A percentile compares a stretch with the other conserved stretches of the same genome.
These are phyloP conservation scores for Cherax quadricarinatus DNA, from an alignment of 1,140 invertebrate species.

Conservation along the genomic window DNA sequence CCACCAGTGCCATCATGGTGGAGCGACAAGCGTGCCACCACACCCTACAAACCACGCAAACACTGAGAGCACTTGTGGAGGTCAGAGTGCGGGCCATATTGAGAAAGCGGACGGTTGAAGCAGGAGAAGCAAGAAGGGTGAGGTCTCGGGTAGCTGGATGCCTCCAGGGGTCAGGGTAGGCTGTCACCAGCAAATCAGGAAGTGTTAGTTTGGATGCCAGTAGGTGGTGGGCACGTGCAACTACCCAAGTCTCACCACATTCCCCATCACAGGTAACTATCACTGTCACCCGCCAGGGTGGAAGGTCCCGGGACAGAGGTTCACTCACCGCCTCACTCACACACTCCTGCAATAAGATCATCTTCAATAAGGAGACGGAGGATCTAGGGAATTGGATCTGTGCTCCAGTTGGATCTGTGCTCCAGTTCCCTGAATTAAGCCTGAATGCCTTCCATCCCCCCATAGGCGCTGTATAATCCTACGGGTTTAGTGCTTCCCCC, in stretches of 20 bases:
- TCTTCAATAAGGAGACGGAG: neutral
- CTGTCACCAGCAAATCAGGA: slow-evolving; percentile 42
- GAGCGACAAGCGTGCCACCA: neutral
- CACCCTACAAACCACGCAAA: no score
- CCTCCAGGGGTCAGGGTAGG: slow-evolving; percentile 62
- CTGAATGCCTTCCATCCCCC: no score
- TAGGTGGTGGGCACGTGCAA: slow-evolving; percentile 51
- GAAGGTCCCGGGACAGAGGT: slow-evolving; percentile 39
- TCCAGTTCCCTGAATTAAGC: no score
- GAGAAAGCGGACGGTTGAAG: slow-evolving; percentile 20
- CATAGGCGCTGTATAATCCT: no score
- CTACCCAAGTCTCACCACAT: slow-evolving; percentile 49
- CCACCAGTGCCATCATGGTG: neutral
- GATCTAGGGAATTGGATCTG: no score
- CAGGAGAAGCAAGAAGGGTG: slow-evolving; percentile 49
- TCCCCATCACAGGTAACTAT: slow-evolving; percentile 31
- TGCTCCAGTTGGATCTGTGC: no score
- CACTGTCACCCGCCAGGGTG: slow-evolving; percentile 51
- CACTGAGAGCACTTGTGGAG: neutral
- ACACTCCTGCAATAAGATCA: slow-evolving; percentile 35
- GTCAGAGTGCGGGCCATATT: neutral
- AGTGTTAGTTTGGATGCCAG: slow-evolving; percentile 34
- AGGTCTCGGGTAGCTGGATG: slow-evolving; percentile 52
- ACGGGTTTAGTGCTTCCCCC: no score
- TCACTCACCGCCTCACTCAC: slow-evolving; percentile 58